Evolutionary conservation across 2,113 vertebrate genomes (phyloP).

Genomic region (Epinephelus cyanopodus): DNA sequence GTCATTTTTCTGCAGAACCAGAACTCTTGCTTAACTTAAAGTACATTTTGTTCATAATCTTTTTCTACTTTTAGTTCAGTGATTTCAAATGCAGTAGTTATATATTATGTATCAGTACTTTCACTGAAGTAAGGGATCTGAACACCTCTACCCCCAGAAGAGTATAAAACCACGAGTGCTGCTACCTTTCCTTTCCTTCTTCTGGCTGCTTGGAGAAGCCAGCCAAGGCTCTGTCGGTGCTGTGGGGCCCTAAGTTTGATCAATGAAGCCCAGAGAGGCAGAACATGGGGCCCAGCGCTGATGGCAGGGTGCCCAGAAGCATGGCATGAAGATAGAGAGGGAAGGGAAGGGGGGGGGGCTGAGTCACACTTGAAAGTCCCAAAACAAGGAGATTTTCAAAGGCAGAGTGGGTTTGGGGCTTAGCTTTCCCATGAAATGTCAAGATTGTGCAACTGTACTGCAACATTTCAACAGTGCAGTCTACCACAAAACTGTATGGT

Average conservation of each 20-base stretch:
- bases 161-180: background rate
- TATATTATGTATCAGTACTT: background rate
- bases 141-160: background rate
- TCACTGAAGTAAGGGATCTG: background rate
- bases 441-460: conserved; percentile 5
- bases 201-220: conserved; percentile 22
- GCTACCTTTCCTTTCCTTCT: conserved; percentile 8
- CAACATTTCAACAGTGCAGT: background rate
- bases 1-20: background rate
- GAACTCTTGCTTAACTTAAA: background rate
- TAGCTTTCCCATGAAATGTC: conserved; percentile 49
- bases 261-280: conserved; percentile 61
- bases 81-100: background rate
- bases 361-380: conserved; percentile 60
- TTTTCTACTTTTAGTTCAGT: background rate
- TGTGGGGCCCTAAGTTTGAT: conserved; percentile 64
- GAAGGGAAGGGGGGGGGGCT: background rate
- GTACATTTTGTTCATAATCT: background rate
- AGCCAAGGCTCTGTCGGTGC: conserved; percentile 39
- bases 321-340: conserved; percentile 31
- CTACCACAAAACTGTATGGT: background rate
- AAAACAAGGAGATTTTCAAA: conserved; percentile 53
- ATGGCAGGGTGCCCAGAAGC: conserved; percentile 71
- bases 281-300: conserved; percentile 51
- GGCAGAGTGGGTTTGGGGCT: conserved; percentile 23